Base-by-base conservation (phyloP, 2,113 vertebrate species). In the Stigmatopora argus region DNA sequence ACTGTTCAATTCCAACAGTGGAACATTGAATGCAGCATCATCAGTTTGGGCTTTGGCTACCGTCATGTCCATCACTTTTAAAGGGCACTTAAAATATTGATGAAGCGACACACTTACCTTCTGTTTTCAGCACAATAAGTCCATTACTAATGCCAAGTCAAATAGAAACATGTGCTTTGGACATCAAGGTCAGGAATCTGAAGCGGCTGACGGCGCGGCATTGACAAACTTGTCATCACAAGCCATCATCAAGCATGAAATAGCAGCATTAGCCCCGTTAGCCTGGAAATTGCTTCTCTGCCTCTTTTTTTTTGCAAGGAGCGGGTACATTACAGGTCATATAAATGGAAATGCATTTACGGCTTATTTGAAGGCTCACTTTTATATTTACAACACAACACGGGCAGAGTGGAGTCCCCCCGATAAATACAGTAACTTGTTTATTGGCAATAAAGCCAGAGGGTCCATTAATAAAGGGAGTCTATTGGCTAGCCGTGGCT, bases 221-320 rank as follows among this genome's bases (percentile, higher is more conserved):
- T 76, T 79, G 48, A 83, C 82, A 86, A 86, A 87, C 83, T 72
- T 83, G 85, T 86, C 85, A 85, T 87, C 85, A 85, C 70, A 79
- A 66, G 70, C 72, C 80, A 83, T 86, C 82, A 85, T 78, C 85
- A 81, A 75, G 65, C 78, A 83, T 88, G 74, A 78, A 82, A 80
- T 89, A 87, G 73, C 34, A 83, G 79, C 79, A 84, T 87, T 88
- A 85, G 75, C 69, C 62, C 64, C 41, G 78, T 86, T 87, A 87
- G 83, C 75, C 81, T 79, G 84, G 78, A 87, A 85, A 86, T 86
- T 86, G 80, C 77, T 78, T 84, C 59, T 65, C 79, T 79, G 75
- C 76, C 81, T 83, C 85, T 53, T 56, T 31, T 31, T 31, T 31
- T 31, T 31, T 6, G 82, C 82, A 70, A 78, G 75, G 79, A 72